Percentiles rank a stretch among this genome's conserved stretches.
Evolutionary conservation across 2,113 vertebrate species (phyloP).

Genomic region (Charadrius vociferus): DNA sequence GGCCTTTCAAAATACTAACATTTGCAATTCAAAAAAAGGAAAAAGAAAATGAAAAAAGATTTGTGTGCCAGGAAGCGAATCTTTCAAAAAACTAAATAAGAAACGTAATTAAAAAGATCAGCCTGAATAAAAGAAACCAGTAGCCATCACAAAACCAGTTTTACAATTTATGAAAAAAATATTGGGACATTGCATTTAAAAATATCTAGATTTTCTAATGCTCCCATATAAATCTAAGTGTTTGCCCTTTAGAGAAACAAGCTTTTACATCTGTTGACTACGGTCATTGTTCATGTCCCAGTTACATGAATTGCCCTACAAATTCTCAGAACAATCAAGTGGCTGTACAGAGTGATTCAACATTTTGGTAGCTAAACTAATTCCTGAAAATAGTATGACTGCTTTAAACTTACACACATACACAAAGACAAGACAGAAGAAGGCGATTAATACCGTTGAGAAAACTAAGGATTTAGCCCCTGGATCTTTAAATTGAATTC

Average conservation of each 20-base stretch:
- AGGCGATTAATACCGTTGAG: slow-evolving; percentile 85
- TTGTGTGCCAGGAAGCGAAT: not conserved
- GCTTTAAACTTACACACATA: not conserved
- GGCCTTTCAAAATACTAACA: not conserved
- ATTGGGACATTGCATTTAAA: not conserved
- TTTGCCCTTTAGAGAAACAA: not conserved
- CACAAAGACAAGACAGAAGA: not conserved
- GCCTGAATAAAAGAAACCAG: not conserved
- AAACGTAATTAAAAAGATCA: not conserved
- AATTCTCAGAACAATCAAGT: slow-evolving; percentile 11
- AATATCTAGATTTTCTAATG: not conserved
- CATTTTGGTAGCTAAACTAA: not conserved
- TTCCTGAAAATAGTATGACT: not conserved
- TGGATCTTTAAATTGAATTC: slow-evolving; percentile 88
- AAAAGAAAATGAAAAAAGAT: not conserved
- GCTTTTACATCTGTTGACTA: not conserved
- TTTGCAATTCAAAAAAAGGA: not conserved
- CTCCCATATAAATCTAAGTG: not conserved
- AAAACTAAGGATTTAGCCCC: slow-evolving; percentile 96
- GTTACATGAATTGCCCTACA: not conserved
- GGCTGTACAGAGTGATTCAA: not conserved
- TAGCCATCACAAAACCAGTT: not conserved
- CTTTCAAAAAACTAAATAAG: not conserved
- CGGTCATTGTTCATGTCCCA: not conserved
- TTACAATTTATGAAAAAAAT: not conserved